A percentile compares a stretch with the other conserved stretches of the same genome.
phyloP scores from a whole-genome alignment of 2,888 invertebrate species.

The Hirtodrosophila alboralis region DNA sequence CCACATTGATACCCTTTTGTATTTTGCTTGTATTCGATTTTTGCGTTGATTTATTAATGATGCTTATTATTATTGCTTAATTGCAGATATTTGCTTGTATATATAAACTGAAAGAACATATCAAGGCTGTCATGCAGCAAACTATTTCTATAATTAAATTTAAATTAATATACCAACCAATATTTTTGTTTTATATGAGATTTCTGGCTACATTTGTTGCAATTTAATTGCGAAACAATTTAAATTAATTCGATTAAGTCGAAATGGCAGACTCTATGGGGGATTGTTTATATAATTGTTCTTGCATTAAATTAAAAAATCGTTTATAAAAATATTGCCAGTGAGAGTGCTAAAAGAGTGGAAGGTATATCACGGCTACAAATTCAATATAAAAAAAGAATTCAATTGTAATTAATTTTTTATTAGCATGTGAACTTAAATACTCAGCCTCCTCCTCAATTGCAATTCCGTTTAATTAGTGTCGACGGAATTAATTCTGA shows the following conservation, averaged over 20 bases:
- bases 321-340: background rate
- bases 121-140: constrained; percentile 1
- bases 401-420: constrained; percentile 12
- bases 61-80: constrained; percentile 80
- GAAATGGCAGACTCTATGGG: background rate
- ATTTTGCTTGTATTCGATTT: constrained; percentile 34
- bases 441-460: constrained; percentile 11
- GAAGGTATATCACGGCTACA: too few species aligned
- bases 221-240: constrained; percentile 55
- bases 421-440: constrained; percentile 17
- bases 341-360: background rate
- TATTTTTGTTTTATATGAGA: background rate
- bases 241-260: constrained; percentile 70
- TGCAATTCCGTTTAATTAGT: constrained; percentile 32
- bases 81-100: constrained; percentile 72
- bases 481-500: constrained; percentile 20
- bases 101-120: constrained; percentile 37
- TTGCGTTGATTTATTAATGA: constrained; percentile 75
- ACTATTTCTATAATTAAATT: constrained; percentile 30
- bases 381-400: background rate
- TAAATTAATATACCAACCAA: constrained; percentile 2
- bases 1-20: constrained; percentile 57
- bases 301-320: constrained; percentile 8
- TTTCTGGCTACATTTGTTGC: constrained; percentile 6
- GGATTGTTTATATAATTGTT: constrained; percentile 3